Evolutionary conservation across 2,888 invertebrate genomes (phyloP).

Genomic region (Dasysyrphus albostriatus): DNA sequence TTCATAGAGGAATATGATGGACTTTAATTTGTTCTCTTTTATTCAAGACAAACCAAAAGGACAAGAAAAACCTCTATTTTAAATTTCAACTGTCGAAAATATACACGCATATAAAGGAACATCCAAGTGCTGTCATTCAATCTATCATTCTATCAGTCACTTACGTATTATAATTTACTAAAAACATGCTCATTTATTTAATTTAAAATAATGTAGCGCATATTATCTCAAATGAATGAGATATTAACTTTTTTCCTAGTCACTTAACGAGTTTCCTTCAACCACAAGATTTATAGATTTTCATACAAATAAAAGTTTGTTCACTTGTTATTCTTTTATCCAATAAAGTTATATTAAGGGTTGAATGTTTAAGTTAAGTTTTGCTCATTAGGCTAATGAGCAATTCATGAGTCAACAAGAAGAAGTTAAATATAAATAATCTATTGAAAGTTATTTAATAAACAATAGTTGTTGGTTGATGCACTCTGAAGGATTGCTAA

Average conservation of each 20-base stretch:
- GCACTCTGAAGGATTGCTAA: background rate
- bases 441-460: background rate
- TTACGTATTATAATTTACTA: background rate
- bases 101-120: no score
- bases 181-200: background rate
- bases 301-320: constrained; percentile 7
- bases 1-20: no score
- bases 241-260: constrained; percentile 13
- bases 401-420: constrained; percentile 66
- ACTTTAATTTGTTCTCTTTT: no score
- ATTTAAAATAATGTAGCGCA: background rate
- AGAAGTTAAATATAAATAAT: background rate
- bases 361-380: constrained; percentile 15
- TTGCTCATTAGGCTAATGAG: constrained; percentile 70
- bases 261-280: background rate
- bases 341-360: constrained; percentile 26
- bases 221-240: background rate
- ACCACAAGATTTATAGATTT: constrained; percentile 16
- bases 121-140: no score
- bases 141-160: background rate
- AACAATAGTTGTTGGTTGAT: background rate
- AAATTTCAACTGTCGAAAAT: no score
- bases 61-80: no score
- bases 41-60: no score
- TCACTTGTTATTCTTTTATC: constrained; percentile 8